Evolutionary conservation across 2,113 vertebrate species (phyloP).

Genomic region (Ornithorhynchus anatinus): DNA sequence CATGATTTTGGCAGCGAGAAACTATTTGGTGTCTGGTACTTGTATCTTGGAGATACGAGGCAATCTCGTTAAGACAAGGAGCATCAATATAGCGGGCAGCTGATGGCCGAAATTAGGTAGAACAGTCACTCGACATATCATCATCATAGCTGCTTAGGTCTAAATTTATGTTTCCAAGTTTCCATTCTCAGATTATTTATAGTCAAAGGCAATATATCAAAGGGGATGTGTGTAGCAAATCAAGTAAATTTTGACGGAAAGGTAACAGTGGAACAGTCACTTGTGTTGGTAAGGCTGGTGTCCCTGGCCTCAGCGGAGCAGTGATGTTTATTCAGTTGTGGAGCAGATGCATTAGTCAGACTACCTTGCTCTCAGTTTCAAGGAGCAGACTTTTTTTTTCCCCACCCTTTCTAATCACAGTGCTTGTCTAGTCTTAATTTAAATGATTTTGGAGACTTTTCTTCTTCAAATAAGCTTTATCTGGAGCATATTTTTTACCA

Average conservation of each 20-base stretch:
- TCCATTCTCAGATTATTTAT: slow-evolving; percentile 16
- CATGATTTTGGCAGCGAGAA: background rate
- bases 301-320: background rate
- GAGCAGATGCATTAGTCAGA: background rate
- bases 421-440: too few relatives aligned
- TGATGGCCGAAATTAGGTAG: background rate
- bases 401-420: too few relatives aligned
- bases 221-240: slow-evolving; percentile 14
- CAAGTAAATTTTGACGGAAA: too few relatives aligned
- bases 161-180: background rate
- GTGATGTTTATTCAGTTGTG: background rate
- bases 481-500: slow-evolving; percentile 8
- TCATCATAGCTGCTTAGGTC: background rate
- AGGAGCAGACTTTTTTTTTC: too few relatives aligned
- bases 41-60: background rate
- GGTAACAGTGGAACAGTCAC: too few relatives aligned
- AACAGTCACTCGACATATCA: background rate
- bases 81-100: background rate
- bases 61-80: background rate
- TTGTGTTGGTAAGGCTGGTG: background rate
- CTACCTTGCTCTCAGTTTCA: too few relatives aligned
- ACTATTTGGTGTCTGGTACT: too few relatives aligned
- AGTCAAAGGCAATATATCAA: slow-evolving; percentile 2
- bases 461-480: slow-evolving; percentile 20
- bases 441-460: background rate